A percentile compares a stretch with the other conserved stretches of the same genome.
Conservation (phyloP, 2,113 vertebrate genomes). For the Mus spicilegus region DNA sequence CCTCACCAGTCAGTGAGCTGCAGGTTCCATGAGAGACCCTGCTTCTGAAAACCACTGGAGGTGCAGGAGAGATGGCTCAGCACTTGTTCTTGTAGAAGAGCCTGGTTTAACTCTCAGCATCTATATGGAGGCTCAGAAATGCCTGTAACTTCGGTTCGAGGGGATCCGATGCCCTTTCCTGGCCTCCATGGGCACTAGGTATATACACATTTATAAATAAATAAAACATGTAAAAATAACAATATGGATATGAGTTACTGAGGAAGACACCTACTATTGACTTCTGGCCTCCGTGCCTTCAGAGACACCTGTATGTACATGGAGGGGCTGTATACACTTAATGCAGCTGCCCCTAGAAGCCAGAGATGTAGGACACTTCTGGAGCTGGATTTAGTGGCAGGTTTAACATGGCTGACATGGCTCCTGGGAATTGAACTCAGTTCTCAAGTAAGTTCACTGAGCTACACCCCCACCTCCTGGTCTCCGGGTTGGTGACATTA, state of each 20-base stretch:
- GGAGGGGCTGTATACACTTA: not conserved
- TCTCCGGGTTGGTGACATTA: not conserved
- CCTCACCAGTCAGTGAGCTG: not conserved
- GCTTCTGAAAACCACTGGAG: not conserved
- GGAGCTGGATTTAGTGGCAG: not conserved
- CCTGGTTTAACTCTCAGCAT: not conserved
- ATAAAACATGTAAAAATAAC: not conserved
- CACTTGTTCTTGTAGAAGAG: no score
- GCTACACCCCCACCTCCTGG: not conserved
- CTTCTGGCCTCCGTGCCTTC: not conserved
- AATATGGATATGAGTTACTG: not conserved
- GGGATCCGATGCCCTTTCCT: not conserved
- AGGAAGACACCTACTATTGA: not conserved
- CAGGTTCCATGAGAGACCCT: not conserved
- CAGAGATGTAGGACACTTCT: not conserved
- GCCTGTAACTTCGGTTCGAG: not conserved
- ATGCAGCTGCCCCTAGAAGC: not conserved
- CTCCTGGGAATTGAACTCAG: not conserved
- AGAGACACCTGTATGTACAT: not conserved
- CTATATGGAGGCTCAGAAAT: not conserved
- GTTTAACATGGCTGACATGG: not conserved
- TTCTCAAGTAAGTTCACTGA: no score
- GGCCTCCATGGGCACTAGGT: not conserved
- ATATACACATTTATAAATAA: not conserved
- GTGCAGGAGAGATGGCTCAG: not conserved